A percentile compares a stretch with the other conserved stretches of the same genome.
These are phyloP conservation scores for Aphelenchoides fujianensis DNA, from an alignment of 1,140 invertebrate species.

Conservation along the genomic window DNA sequence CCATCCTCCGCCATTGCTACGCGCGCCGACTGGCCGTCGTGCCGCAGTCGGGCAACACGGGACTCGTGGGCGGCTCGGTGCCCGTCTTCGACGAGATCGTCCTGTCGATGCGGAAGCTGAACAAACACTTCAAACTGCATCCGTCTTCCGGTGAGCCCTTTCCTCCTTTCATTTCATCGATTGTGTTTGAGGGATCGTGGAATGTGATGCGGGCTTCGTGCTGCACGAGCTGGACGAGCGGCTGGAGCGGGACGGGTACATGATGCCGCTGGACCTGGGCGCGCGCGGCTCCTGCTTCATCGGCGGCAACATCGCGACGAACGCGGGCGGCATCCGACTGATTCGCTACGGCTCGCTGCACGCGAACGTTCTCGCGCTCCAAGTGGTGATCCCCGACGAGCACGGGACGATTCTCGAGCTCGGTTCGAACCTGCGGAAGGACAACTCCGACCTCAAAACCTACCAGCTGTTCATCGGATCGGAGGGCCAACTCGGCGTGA, in stretches of 20 bases:
- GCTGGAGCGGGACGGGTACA: constrained; percentile 72
- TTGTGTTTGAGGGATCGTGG: constrained; percentile 71
- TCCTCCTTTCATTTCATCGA: constrained; percentile 11
- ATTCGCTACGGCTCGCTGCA: constrained; percentile 91
- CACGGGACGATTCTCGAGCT: constrained; percentile 75
- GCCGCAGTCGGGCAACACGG: constrained; percentile 87
- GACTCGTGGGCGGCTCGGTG: constrained; percentile 83
- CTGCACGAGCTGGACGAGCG: constrained; percentile 79
- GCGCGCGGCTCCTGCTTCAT: constrained; percentile 95
- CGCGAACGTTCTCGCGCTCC: constrained; percentile 83
- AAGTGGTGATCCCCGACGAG: constrained; percentile 85
- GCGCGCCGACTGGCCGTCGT: constrained; percentile 78
- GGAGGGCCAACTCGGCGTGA: constrained; percentile 88
- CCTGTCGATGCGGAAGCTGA: constrained; percentile 79
- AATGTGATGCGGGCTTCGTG: constrained; percentile 87
- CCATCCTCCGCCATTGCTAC: constrained; percentile 82
- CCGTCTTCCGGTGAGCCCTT: constrained; percentile 64
- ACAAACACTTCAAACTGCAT: constrained; percentile 80
- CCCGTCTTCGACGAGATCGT: constrained; percentile 97
- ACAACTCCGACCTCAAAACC: constrained; percentile 93
- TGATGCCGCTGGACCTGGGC: constrained; percentile 91
- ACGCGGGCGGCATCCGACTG: constrained; percentile 88
- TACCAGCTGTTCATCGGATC: constrained; percentile 96
- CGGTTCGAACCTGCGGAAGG: constrained; percentile 82
- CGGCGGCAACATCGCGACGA: constrained; percentile 92